A percentile compares a stretch with the other conserved stretches of the same genome.
Evolutionary conservation across 2,797 vertebrate species (phyloP).

Genomic region (Antennarius maculatus): DNA sequence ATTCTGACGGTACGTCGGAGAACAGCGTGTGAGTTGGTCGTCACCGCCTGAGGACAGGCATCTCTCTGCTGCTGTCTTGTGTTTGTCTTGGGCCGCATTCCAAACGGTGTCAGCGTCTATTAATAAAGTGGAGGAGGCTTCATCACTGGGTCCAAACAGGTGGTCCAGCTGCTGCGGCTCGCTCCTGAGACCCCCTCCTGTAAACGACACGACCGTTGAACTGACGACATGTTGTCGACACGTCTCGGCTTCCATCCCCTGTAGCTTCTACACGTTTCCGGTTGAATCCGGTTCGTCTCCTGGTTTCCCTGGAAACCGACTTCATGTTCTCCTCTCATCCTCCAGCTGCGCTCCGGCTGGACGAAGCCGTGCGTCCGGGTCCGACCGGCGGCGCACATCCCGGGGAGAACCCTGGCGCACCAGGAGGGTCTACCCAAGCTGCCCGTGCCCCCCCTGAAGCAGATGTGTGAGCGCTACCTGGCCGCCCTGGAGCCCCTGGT

Average conservation of each 20-base stretch:
- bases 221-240: constrained; percentile 5
- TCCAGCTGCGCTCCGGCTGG: constrained; percentile 72
- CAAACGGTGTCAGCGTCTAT: constrained; percentile 44
- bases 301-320: not conserved
- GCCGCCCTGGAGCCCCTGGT: constrained; percentile 88
- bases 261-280: no score
- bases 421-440: constrained; percentile 89
- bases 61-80: no score
- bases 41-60: not conserved
- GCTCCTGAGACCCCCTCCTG: constrained; percentile 14
- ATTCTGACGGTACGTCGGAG: no score
- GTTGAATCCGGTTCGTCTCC: not conserved
- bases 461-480: constrained; percentile 90
- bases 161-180: constrained; percentile 39
- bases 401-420: constrained; percentile 82
- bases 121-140: constrained; percentile 43
- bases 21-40: no score
- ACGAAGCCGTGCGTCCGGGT: constrained; percentile 81
- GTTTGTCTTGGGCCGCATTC: no score
- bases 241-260: not conserved
- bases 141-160: constrained; percentile 37
- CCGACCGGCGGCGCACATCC: constrained; percentile 79
- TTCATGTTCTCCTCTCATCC: constrained; percentile 10
- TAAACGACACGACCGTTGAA: constrained; percentile 4
- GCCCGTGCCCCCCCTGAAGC: constrained; percentile 89